A percentile compares a stretch with the other conserved stretches of the same genome.
These are phyloP conservation scores for Thymelicus acteon DNA, from an alignment of 2,888 invertebrate genomes.

Conservation along the genomic window DNA sequence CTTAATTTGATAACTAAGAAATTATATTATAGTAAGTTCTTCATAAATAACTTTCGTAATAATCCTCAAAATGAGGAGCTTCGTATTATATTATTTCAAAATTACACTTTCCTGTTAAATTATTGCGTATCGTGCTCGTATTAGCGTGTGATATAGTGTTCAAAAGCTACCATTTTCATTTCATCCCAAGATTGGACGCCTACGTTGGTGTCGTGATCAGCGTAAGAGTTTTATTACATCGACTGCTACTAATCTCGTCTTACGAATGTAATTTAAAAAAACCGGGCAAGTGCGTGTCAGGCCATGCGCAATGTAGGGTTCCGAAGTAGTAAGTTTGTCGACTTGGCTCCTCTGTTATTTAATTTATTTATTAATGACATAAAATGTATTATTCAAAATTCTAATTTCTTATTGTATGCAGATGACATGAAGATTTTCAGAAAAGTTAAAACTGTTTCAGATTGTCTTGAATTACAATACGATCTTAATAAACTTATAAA, in stretches of 20 bases:
- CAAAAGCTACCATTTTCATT: constrained; percentile 30
- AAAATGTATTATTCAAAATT: too few species aligned
- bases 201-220: constrained; percentile 21
- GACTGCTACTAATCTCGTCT: constrained; percentile 11
- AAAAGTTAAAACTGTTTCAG: too few species aligned
- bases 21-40: not conserved
- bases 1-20: too few species aligned
- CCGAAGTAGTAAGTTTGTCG: too few species aligned
- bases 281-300: too few species aligned
- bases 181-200: constrained; percentile 26
- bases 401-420: too few species aligned
- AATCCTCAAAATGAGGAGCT: constrained; percentile 6
- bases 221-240: constrained; percentile 24
- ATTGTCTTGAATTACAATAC: too few species aligned
- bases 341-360: too few species aligned
- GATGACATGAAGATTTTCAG: too few species aligned
- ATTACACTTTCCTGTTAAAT: constrained; percentile 25
- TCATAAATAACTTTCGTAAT: constrained; percentile 10
- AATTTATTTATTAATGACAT: too few species aligned
- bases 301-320: too few species aligned
- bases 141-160: constrained; percentile 22
- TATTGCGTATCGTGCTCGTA: constrained; percentile 21
- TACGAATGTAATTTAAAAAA: constrained; percentile 12
- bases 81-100: constrained; percentile 30
- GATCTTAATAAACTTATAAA: too few species aligned